These are phyloP conservation scores for Spinibarbus caldwelli DNA, from an alignment of 2,797 vertebrate species.

Conservation along the genomic window DNA sequence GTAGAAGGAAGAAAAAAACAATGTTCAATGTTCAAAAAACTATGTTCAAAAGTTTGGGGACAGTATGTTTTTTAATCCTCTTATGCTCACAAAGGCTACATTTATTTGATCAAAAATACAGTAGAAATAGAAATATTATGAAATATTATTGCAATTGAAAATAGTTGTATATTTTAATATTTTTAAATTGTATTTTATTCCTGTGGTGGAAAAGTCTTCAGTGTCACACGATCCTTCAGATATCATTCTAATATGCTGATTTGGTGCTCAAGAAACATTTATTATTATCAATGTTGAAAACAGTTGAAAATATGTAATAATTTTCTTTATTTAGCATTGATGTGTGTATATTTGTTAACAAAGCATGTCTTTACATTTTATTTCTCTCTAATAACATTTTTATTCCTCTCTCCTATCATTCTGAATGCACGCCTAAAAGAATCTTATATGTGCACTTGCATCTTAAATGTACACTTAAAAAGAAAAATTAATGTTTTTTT, in stretches of 20 bases:
- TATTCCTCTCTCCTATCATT: background rate
- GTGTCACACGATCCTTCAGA: background rate
- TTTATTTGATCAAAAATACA: background rate
- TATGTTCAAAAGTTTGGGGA: background rate
- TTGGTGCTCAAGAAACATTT: background rate
- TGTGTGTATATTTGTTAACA: slow-evolving; percentile 12
- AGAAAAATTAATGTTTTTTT: background rate
- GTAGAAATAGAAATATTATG: background rate
- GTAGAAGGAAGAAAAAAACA: background rate
- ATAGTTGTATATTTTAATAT: background rate
- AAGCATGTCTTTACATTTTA: slow-evolving; percentile 7
- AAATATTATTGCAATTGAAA: background rate
- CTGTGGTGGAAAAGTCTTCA: background rate
- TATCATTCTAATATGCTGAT: background rate
- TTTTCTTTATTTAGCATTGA: background rate
- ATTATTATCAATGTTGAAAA: background rate
- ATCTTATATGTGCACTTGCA: background rate
- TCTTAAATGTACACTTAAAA: background rate
- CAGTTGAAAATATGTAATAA: background rate
- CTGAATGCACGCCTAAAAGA: background rate
- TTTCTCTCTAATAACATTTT: background rate
- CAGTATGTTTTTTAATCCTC: background rate
- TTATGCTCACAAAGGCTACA: background rate
- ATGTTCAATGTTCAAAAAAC: no score
- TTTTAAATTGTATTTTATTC: background rate